Base-by-base conservation (phyloP, 2,113 vertebrate species). In the Struthio camelus region DNA sequence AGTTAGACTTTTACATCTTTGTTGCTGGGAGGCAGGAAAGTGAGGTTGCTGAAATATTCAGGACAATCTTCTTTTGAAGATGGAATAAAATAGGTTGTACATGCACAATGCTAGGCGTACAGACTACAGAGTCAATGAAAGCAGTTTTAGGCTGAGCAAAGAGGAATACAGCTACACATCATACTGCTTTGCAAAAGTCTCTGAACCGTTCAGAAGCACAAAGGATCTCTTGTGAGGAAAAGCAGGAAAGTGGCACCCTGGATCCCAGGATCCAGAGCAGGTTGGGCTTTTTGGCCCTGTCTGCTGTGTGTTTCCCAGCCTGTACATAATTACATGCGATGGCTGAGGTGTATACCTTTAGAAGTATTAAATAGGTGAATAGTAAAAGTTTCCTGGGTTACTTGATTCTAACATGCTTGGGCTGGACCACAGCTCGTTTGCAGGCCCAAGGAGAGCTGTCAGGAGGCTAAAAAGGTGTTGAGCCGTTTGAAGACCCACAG, bases 241-340 rank as follows among this genome's bases (percentile, higher is more conserved):
- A 85, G 13, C 46, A 51, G 44, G 32, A 76, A 73, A 9, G 8
- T 71, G 14, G 48, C 2, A 8, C 38, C 50, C 23, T 76, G 77
- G 77, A 66, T 61, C 2, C 7, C 23, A 61, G 42, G 2, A 13
- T 89, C 23, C 8, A 42, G 16, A 61, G 28, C 8, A 59, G 51
- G 6, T 30, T 53, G 46, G 54, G 23, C 0, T 72, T 36, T 77
- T 87, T 83, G 71, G n/a, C 42, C 13, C 51, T 4, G 4, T 46
- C 48, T 11, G 23, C 44, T 82, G 16, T 50, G 11, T 0, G 0
- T 90, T 94, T 66, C 38, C 48, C 15, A 58, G 10, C 6, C 54
- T 38, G 7, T 34, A 17, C 1, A 2, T 18, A 79, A 70, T 11
- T 51, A 24, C 34, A 36, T 11, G 36, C n/a, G 38, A 30, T 23